phyloP scores from a whole-genome alignment of 2,888 invertebrate species.

The Helleia helle region DNA sequence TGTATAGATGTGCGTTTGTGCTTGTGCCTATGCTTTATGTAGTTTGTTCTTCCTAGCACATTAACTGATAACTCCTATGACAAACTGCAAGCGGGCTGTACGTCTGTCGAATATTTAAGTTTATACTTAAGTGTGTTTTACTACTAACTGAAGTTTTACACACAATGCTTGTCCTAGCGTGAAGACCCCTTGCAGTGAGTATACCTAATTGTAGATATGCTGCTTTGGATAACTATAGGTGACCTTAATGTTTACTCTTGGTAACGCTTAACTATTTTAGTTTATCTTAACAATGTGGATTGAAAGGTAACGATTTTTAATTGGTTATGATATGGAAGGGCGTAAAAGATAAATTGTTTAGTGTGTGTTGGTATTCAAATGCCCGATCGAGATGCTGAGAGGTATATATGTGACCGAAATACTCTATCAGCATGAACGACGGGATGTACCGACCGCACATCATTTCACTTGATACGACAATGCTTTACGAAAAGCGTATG shows the following conservation, averaged over 20 bases:
- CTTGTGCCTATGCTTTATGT: conserved; percentile 68
- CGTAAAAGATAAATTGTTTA: conserved; percentile 57
- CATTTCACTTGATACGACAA: conserved; percentile 28
- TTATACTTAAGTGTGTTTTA: conserved; percentile 49
- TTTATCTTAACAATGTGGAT: conserved; percentile 69
- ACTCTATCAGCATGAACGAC: conserved; percentile 68
- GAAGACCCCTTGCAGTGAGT: conserved; percentile 69
- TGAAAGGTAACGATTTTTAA: conserved; percentile 71
- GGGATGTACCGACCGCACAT: conserved; percentile 59
- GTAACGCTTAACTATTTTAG: conserved; percentile 67
- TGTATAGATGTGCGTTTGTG: conserved; percentile 68
- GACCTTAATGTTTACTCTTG: conserved; percentile 66
- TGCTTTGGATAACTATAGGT: conserved; percentile 55
- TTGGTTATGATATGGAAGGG: conserved; percentile 70
- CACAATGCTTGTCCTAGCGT: conserved; percentile 24
- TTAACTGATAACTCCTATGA: conserved; percentile 35
- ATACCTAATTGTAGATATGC: conserved; percentile 45
- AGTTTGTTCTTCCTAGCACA: conserved; percentile 60
- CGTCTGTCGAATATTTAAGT: conserved; percentile 26
- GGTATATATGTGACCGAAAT: conserved; percentile 53
- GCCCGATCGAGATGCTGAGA: conserved; percentile 74
- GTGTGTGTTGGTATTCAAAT: conserved; percentile 85
- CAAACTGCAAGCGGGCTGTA: conserved; percentile 67
- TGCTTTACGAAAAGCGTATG: conserved; percentile 39
- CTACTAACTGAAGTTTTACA: conserved; percentile 19